phyloP scores from a whole-genome alignment of 2,888 invertebrate genomes.

The Oscheius sp. region DNA sequence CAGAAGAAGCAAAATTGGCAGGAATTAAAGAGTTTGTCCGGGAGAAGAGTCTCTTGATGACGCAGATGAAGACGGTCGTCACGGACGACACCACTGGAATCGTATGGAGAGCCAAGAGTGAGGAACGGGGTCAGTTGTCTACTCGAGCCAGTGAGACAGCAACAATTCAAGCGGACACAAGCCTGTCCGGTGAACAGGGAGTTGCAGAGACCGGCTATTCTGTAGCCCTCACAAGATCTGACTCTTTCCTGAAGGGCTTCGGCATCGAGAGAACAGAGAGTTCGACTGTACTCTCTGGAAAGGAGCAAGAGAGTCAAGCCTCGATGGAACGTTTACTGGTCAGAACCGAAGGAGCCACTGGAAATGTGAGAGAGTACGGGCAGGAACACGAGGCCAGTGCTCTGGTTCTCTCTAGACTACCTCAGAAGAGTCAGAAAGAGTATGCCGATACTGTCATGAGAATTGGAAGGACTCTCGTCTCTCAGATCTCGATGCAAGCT shows the following conservation, averaged over 20 bases:
- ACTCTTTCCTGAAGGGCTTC: not conserved
- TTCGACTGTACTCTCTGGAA: constrained; percentile 14
- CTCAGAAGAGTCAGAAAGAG: constrained; percentile 4
- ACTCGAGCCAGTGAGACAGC: constrained; percentile 14
- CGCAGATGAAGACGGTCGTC: constrained; percentile 22
- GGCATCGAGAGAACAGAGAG: constrained; percentile 10
- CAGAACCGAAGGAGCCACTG: not conserved
- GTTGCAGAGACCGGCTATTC: not conserved
- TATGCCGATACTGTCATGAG: not conserved
- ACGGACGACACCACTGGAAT: constrained; percentile 14
- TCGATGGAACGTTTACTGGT: not conserved
- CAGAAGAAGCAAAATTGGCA: not conserved
- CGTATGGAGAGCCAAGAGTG: constrained; percentile 24
- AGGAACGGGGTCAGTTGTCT: constrained; percentile 14
- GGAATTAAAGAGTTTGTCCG: constrained; percentile 6
- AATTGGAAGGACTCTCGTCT: not conserved
- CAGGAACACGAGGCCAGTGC: constrained; percentile 1
- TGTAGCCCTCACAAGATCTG: not conserved
- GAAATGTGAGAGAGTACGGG: constrained; percentile 5
- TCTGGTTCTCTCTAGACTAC: constrained; percentile 10
- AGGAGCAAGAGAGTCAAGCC: not conserved
- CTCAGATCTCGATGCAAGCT: constrained; percentile 5
- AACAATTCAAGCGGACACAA: not conserved
- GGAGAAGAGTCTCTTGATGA: constrained; percentile 21
- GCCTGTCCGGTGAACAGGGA: not conserved